Conservation (phyloP, 2,113 vertebrate genomes). For the Tachuris rubrigastra region DNA sequence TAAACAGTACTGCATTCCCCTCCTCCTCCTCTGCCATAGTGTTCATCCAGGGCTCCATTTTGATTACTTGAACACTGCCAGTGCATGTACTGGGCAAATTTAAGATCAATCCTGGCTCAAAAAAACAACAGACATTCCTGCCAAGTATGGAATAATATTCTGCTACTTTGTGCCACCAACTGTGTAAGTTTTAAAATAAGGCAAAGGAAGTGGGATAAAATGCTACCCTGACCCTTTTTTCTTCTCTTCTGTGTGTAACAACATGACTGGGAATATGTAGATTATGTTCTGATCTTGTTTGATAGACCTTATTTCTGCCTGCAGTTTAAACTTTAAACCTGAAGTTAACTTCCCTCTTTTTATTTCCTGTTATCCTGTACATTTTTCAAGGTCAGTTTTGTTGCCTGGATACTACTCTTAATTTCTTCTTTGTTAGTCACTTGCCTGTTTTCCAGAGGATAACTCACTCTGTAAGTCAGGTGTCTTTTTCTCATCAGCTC, state of each 20-base stretch:
- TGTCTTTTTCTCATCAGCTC: background rate
- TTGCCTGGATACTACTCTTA: accelerated
- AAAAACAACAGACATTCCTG: accelerated
- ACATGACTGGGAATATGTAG: background rate
- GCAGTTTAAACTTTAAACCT: background rate
- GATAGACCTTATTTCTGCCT: background rate
- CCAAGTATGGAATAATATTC: background rate
- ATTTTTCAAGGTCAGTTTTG: background rate
- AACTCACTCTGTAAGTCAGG: background rate
- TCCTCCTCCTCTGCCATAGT: background rate
- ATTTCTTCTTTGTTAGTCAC: background rate
- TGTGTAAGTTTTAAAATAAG: background rate
- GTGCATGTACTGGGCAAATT: background rate
- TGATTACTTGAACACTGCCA: background rate
- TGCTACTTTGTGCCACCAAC: background rate
- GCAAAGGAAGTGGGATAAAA: background rate
- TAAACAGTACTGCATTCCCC: background rate
- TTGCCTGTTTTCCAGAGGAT: background rate
- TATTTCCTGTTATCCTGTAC: background rate
- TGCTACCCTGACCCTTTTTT: background rate
- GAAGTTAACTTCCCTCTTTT: background rate
- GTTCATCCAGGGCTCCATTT: background rate
- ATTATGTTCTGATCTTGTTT: background rate
- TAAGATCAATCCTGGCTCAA: background rate
- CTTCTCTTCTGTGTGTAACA: background rate